A percentile compares a stretch with the other conserved stretches of the same genome.
phyloP scores from a whole-genome alignment of 2,113 vertebrate genomes.

The Aix galericulata region DNA sequence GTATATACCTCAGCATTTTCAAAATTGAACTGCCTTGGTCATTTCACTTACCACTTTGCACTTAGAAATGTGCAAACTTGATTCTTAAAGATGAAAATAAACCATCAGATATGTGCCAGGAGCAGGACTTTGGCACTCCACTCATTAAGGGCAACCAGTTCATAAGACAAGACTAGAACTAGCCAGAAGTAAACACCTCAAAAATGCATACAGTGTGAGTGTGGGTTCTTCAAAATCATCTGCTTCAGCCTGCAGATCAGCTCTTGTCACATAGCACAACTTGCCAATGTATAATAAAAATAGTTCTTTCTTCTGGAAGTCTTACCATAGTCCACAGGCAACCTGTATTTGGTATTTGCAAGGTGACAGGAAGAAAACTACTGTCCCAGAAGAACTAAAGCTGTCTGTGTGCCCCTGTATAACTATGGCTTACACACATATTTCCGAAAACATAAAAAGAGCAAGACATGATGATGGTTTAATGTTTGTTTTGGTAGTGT shows the following conservation, averaged over 20 bases:
- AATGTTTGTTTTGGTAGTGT: no score
- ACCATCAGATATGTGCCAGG: not conserved
- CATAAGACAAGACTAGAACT: not conserved
- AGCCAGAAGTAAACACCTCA: not conserved
- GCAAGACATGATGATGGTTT: no score
- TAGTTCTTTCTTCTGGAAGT: not conserved
- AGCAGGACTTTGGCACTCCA: not conserved
- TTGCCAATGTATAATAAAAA: not conserved
- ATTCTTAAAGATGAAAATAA: not conserved
- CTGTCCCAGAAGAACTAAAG: not conserved
- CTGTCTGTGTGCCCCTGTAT: not conserved
- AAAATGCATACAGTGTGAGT: not conserved
- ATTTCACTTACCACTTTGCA: not conserved
- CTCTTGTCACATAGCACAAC: not conserved
- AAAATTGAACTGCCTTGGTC: not conserved
- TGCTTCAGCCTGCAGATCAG: not conserved
- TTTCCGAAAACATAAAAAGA: not conserved
- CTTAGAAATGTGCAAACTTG: not conserved
- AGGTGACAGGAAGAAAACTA: not conserved
- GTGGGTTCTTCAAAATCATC: not conserved
- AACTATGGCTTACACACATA: fast-evolving
- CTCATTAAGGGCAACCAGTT: not conserved
- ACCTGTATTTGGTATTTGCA: not conserved
- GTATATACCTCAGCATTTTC: not conserved
- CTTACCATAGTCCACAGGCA: not conserved